Base-by-base conservation (phyloP, 2,113 vertebrate species). In the Mustela nigripes region DNA sequence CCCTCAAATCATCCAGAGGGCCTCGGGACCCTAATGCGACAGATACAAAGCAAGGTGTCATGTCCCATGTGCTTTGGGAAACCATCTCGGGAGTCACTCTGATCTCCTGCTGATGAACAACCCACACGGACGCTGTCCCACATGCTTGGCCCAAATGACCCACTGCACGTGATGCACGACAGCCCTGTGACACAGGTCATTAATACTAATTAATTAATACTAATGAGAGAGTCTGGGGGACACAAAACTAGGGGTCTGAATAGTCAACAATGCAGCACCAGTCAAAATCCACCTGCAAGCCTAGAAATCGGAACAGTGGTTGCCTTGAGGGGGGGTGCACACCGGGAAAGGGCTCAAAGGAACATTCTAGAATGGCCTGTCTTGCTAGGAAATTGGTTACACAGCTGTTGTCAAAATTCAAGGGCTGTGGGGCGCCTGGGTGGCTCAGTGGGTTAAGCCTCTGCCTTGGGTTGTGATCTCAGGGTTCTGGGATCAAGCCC, bases 311-410 rank as follows among this genome's bases (percentile, higher is more conserved):
- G 24, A 60, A 50, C 6, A 39, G 60, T 42, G 50, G n/a, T 39
- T 89, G 79, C 85, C 50, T 62, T n/a, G 85, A 53, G 21, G 11
- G 56, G 36, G 31, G 26, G 33, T 0, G 3, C 4, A 21, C 11
- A 3, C 15, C 33, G 9, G 60, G 56, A 60, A 91, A 10, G 73
- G n/a, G 2, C 45, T 74, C 8, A 5, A 81, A 74, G 58, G 84
- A 89, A 89, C 58, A 76, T 83, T 82, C 91, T 83, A 83, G 78
- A 89, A 96, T 48, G 48, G 79, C 76, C 63, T 28, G 21, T 92
- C 56, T 88, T 56, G 26, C 14, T 71, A 65, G n/a, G 81, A n/a
- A 71, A 53, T 9, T 87, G 74, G 42, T 53, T 63, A 62, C n/a
- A 28, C 12, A 60, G 6, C 10, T 50, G 33, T 82, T 81, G 11